Conservation (phyloP, 2,888 invertebrate genomes). For the Tuta absoluta region DNA sequence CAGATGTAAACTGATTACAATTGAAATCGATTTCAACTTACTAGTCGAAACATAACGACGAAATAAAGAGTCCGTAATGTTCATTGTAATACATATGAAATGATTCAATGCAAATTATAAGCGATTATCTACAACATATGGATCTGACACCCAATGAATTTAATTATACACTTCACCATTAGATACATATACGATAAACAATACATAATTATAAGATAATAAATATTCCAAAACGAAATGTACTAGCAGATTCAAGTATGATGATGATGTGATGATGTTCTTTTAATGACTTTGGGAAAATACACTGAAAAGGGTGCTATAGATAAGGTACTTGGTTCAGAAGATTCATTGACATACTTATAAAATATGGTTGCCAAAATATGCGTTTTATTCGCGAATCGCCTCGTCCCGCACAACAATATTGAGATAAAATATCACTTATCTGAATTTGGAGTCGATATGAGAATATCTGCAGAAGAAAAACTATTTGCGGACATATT, state of each 20-base stretch:
- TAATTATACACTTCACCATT: constrained; percentile 3
- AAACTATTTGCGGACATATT: background rate
- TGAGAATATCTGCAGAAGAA: background rate
- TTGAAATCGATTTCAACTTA: background rate
- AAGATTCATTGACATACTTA: background rate
- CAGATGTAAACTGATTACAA: background rate
- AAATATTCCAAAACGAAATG: background rate
- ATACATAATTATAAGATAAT: background rate
- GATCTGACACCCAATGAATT: background rate
- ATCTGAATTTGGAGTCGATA: too few relatives aligned
- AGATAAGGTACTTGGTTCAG: background rate
- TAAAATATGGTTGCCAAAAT: constrained; percentile 8
- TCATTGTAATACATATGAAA: background rate
- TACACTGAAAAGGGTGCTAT: background rate
- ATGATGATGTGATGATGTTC: background rate
- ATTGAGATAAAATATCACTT: too few relatives aligned
- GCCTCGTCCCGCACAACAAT: too few relatives aligned
- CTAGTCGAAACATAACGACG: background rate
- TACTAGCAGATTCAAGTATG: background rate
- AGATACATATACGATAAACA: background rate
- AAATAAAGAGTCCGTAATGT: background rate
- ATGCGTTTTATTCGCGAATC: background rate
- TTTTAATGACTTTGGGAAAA: background rate
- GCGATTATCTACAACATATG: constrained; percentile 3
- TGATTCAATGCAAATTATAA: constrained; percentile 6